Percentiles rank a stretch among this genome's conserved stretches.
These are phyloP conservation scores for Caenorhabditis parvicauda DNA, from an alignment of 2,888 invertebrate genomes.

Conservation along the genomic window DNA sequence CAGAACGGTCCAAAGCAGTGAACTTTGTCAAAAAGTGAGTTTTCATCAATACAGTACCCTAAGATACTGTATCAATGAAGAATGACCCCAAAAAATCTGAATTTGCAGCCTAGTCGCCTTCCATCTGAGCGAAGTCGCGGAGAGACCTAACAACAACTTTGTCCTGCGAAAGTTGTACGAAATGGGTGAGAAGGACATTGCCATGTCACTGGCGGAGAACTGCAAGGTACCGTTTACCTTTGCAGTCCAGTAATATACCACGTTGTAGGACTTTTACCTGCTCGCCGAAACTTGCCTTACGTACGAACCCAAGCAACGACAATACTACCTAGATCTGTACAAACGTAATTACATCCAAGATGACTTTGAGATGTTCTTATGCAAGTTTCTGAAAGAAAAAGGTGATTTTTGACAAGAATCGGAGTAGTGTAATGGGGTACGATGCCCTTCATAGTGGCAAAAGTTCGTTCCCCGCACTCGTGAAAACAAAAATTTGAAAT, in stretches of 20 bases:
- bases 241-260: neutral
- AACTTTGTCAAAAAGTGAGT: no score
- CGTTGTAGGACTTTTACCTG: slow-evolving; percentile 14
- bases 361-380: slow-evolving; percentile 31
- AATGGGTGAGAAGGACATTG: slow-evolving; percentile 10
- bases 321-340: slow-evolving; percentile 14
- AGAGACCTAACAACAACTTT: slow-evolving; percentile 8
- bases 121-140: slow-evolving; percentile 13
- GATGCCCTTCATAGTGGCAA: no score
- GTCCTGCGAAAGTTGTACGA: slow-evolving; percentile 10
- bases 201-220: slow-evolving; percentile 15
- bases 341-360: slow-evolving; percentile 15
- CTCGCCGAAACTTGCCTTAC: slow-evolving; percentile 12
- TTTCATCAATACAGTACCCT: no score
- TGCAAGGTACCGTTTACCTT: slow-evolving; percentile 2
- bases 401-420: slow-evolving; percentile 6
- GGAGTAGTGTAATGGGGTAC: no score
- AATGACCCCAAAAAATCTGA: no score
- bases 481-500: no score
- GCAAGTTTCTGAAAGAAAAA: slow-evolving; percentile 17
- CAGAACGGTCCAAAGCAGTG: no score
- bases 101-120: slow-evolving; percentile 18
- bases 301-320: slow-evolving; percentile 3
- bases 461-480: no score
- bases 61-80: no score